Evolutionary conservation across 2,888 invertebrate genomes (phyloP).

Genomic region (Eupithecia exiguata): DNA sequence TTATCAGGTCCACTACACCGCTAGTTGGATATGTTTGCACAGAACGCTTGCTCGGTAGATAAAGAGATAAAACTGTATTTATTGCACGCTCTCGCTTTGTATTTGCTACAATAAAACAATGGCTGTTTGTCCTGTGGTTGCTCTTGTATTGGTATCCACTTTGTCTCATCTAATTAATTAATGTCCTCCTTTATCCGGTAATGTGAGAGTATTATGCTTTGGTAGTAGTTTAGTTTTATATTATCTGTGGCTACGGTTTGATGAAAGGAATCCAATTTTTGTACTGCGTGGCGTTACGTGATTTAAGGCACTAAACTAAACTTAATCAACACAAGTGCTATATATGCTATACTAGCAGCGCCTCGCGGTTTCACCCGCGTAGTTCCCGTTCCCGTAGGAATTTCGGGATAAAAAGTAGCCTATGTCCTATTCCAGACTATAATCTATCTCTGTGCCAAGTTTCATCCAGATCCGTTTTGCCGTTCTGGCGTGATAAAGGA

Average conservation of each 20-base stretch:
- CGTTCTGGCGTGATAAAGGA: too few relatives aligned
- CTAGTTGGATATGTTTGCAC: slow-evolving; percentile 54
- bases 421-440: too few relatives aligned
- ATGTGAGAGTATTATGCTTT: background rate
- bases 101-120: slow-evolving; percentile 70
- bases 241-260: background rate
- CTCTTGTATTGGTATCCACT: slow-evolving; percentile 39
- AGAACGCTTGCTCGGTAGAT: slow-evolving; percentile 65
- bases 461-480: too few relatives aligned
- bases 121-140: slow-evolving; percentile 47
- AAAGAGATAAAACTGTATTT: slow-evolving; percentile 75
- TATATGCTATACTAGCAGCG: too few relatives aligned
- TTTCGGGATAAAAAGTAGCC: too few relatives aligned
- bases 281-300: background rate
- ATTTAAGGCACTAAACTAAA: too few relatives aligned
- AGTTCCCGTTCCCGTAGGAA: too few relatives aligned
- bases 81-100: slow-evolving; percentile 62
- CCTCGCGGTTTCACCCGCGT: too few relatives aligned
- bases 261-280: too few relatives aligned
- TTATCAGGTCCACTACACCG: background rate
- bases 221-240: background rate
- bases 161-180: slow-evolving; percentile 18
- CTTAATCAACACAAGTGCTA: too few relatives aligned
- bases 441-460: too few relatives aligned
- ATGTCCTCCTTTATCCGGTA: background rate